These are phyloP conservation scores for Mobula birostris DNA, from an alignment of 2,113 vertebrate genomes.

Conservation along the genomic window DNA sequence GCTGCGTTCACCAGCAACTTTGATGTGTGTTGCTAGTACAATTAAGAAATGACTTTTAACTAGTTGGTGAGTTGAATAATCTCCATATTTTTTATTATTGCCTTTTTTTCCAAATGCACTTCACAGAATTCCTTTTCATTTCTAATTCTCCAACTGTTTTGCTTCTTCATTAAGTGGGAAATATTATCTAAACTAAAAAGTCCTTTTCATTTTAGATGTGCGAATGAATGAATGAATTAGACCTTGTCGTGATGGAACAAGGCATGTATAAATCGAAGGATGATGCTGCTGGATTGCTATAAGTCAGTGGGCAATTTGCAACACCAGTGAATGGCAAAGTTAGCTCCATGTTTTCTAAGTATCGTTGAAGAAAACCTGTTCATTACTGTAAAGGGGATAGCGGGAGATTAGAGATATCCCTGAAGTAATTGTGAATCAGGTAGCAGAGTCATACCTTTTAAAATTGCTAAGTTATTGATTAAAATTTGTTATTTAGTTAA, in stretches of 20 bases:
- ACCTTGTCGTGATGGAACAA: neutral
- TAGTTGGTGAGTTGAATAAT: neutral
- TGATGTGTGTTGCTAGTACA: neutral
- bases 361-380: neutral
- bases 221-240: neutral
- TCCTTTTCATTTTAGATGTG: neutral
- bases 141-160: neutral
- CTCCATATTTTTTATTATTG: neutral
- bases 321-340: neutral
- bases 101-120: neutral
- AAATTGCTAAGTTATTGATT: no score
- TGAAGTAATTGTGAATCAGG: neutral
- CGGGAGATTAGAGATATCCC: neutral
- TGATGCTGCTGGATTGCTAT: neutral
- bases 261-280: neutral
- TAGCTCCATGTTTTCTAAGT: neutral
- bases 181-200: neutral
- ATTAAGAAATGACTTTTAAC: neutral
- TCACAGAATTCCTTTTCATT: neutral
- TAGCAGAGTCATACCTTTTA: neutral
- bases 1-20: no score
- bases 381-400: neutral
- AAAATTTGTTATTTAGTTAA: no score
- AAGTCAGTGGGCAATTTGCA: neutral
- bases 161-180: neutral